Base-by-base conservation (phyloP, 2,888 invertebrate genomes). In the Diarsia brunnea region DNA sequence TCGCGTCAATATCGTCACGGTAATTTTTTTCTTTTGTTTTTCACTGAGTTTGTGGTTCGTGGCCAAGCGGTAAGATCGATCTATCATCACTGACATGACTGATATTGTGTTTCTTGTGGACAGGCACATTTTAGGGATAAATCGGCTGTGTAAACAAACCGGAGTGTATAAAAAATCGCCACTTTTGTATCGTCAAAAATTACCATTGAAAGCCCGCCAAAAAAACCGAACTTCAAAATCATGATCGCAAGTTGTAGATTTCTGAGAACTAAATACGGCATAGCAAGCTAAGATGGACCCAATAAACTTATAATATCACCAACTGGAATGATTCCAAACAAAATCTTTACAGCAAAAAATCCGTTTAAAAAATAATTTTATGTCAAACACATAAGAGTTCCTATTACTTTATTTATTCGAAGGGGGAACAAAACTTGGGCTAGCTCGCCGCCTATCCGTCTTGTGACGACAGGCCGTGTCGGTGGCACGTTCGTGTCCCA, bases 41-140 rank as follows among this genome's bases (percentile, higher is more conserved):
- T 19, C 19, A 19, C 49, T 55, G 55, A 16, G 58, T 16, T 58
- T 27, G 27, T 58, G 27, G 16, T 1, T 27, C 16, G 27, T 58
- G 16, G 8, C 8, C 16, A 27, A 58, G 27, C 27, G 58, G 58
- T n/a, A 43, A 61, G 51, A n/a, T 24, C 31, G 45, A 64, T 75
- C 8, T 73, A 63, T 47, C 74, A 24, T 47, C 31, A 73, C 51
- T 63, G 51, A 47, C n/a, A 47, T 74, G 51, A 53, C 61, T 53
- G 61, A 73, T 73, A 19, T 31, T 11, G n/a, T n/a, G n/a, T 14
- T 31, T 8, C 61, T 51, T n/a, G 11, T 43, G n/a, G 43, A 14
- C n/a, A 58, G 45, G n/a, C 7, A 53, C 19, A 61, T 49, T 16
- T 27, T 27, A 19, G 43, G 5, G 11, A 51, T 45, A n/a, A 19